Evolutionary conservation across 2,888 invertebrate genomes (phyloP), one percentile per base, ranked within the genome.

Genomic region (Caenorhabditis drosophilae): DNA sequence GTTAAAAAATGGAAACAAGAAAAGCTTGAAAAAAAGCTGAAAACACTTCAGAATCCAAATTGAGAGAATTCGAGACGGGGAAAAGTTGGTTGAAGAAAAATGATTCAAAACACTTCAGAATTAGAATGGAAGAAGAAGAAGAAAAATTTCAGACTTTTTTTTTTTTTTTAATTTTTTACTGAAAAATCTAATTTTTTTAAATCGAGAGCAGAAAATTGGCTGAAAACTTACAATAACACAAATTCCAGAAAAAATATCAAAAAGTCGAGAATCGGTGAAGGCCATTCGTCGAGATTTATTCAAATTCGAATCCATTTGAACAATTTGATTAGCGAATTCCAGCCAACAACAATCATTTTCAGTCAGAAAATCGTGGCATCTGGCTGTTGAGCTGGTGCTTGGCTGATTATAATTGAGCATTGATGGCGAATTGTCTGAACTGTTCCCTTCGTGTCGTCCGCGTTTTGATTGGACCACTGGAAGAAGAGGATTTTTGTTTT

Each of bases 301-400:
- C 40, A 66, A 38, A 53, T 55, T 66, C 22, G 66, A 66, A 25
- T 66, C 66, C 56, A 66, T 58, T 41, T 66, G 60, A 23, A 56
- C 18, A 23, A 56, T 52, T 34, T 66, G 66, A 22, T 64, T 59
- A 11, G 27, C 48, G 16, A 59, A 26, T 34, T 42, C 44, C 16
- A n/a, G n/a, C n/a, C 44, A 42, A 11, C 54, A 16, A 23, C 58
- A 53, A 20, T 64, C 50, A 1, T 40, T 44, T n/a, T 56, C 38
- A 25, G 42, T 15, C 4, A 26, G 27, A 1, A 56, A 56, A 3
- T 26, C 6, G 15, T 9, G 31, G 6, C 31, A n/a, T n/a, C n/a
- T n/a, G n/a, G n/a, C 31, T 12, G 7, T 36, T 12, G 36, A 36
- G 36, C 15, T 36, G 36, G 11, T n/a, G 36, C 36, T 36, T 12